phyloP scores from a whole-genome alignment of 2,113 vertebrate genomes.

The Pelecanus crispus region DNA sequence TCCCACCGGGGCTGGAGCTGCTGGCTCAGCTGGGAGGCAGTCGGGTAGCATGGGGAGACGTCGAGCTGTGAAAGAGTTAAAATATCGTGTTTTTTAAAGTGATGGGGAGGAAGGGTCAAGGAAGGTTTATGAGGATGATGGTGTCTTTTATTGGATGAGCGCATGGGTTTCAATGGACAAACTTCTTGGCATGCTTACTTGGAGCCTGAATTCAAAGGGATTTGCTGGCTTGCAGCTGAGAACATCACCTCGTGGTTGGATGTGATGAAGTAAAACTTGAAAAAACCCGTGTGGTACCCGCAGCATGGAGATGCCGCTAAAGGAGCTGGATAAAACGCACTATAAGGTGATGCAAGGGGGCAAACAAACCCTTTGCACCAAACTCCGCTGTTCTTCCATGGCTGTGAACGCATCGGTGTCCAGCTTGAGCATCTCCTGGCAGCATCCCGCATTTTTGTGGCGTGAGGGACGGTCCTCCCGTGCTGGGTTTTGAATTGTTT shows the following conservation, averaged over 20 bases:
- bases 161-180: neutral
- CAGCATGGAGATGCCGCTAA: fast-evolving
- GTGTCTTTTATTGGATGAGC: neutral
- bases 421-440: neutral
- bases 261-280: fast-evolving
- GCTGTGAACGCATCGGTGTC: fast-evolving
- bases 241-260: neutral
- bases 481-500: fast-evolving
- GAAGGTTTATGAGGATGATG: neutral
- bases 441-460: neutral
- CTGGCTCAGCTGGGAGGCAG: fast-evolving
- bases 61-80: neutral
- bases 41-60: neutral
- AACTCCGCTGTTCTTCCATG: neutral
- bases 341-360: fast-evolving
- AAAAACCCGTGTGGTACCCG: neutral
- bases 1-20: neutral
- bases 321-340: fast-evolving
- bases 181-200: neutral
- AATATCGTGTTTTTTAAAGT: neutral
- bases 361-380: neutral
- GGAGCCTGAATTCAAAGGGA: neutral
- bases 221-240: neutral
- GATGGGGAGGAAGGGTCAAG: neutral
- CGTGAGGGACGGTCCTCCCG: neutral